phyloP scores from a whole-genome alignment of 2,888 invertebrate species.

The Cephalotes varians region DNA sequence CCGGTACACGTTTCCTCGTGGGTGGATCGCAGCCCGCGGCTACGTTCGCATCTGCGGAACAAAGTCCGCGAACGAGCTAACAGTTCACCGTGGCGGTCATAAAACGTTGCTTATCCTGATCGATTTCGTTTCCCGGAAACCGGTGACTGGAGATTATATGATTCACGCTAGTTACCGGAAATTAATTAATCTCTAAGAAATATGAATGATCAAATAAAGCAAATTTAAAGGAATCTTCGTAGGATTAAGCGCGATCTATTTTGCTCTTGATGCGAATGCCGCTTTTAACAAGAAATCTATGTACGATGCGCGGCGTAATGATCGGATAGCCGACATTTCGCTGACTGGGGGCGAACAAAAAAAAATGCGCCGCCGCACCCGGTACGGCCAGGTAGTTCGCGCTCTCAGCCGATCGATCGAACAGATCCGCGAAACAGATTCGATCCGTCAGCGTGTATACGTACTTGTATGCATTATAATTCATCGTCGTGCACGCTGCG shows the following conservation, averaged over 20 bases:
- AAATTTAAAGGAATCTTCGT: neutral
- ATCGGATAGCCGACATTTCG: conserved; percentile 72
- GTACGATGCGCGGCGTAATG: conserved; percentile 70
- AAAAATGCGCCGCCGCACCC: conserved; percentile 36
- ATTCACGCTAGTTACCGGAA: neutral
- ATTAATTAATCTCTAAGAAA: neutral
- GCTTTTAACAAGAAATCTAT: conserved; percentile 44
- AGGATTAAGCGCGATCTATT: neutral
- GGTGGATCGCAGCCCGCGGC: conserved; percentile 82
- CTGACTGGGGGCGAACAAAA: conserved; percentile 30
- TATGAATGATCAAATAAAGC: neutral
- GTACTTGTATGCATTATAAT: conserved; percentile 63
- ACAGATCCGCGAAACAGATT: conserved; percentile 60
- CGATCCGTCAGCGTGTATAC: conserved; percentile 54
- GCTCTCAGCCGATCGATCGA: conserved; percentile 54
- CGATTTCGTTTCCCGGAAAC: conserved; percentile 41
- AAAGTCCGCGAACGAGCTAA: conserved; percentile 73
- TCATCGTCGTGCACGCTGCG: conserved; percentile 55
- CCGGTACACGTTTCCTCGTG: conserved; percentile 82
- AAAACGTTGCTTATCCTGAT: conserved; percentile 69
- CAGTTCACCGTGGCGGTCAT: conserved; percentile 61
- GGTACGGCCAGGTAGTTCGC: conserved; percentile 47
- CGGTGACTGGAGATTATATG: conserved; percentile 33
- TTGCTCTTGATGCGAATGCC: no score
- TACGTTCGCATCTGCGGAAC: conserved; percentile 73